A percentile compares a stretch with the other conserved stretches of the same genome.
Evolutionary conservation across 2,797 vertebrate species (phyloP).

Genomic region (Heterohyrax brucei): DNA sequence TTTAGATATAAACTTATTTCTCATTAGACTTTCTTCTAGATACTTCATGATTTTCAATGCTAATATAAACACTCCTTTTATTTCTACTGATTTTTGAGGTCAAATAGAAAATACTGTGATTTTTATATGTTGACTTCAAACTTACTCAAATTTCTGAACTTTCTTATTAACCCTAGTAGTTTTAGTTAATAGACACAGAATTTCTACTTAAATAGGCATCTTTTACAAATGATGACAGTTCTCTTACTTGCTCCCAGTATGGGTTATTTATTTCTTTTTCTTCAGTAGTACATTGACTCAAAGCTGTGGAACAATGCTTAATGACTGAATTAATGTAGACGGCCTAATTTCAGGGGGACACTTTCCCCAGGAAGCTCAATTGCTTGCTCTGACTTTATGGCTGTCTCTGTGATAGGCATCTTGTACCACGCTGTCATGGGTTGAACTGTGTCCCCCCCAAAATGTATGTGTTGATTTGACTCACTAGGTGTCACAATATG

Average conservation of each 20-base stretch:
- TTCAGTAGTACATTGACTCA: neutral
- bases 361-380: too few species aligned
- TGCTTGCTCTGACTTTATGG: neutral
- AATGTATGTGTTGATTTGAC: too few species aligned
- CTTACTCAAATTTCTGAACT: neutral
- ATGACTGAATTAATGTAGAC: neutral
- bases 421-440: neutral
- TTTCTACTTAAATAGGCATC: neutral
- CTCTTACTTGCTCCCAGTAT: neutral
- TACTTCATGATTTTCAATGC: neutral
- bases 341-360: neutral
- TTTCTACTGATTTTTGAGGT: neutral
- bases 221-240: neutral
- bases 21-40: neutral
- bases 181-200: neutral
- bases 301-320: neutral
- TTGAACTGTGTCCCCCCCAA: too few species aligned
- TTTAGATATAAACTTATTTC: neutral
- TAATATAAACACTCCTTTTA: neutral
- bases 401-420: neutral
- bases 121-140: slow-evolving; percentile 29
- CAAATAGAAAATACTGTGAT: neutral
- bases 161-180: neutral
- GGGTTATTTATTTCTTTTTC: neutral
- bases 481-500: too few species aligned